Evolutionary conservation across 2,113 vertebrate genomes (phyloP).

Genomic region (Cyprinodon variegatus): DNA sequence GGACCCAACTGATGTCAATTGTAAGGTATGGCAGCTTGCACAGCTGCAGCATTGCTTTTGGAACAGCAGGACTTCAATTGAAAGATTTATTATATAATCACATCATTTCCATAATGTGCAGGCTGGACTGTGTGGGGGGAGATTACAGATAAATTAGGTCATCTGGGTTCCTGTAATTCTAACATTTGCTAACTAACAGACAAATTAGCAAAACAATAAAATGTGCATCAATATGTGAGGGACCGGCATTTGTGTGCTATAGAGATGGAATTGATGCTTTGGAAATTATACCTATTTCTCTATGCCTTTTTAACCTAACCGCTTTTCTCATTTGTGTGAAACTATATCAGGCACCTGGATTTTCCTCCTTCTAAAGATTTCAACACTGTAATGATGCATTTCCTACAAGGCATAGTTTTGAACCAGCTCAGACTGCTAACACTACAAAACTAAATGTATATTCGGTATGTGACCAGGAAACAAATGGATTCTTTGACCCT

Average conservation of each 20-base stretch:
- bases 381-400: constrained; percentile 52
- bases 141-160: constrained; percentile 25
- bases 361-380: constrained; percentile 30
- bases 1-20: background rate
- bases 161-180: constrained; percentile 22
- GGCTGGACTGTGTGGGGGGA: constrained; percentile 6
- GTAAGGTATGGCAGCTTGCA: constrained; percentile 7
- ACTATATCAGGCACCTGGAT: constrained; percentile 25
- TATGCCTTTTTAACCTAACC: background rate
- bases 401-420: constrained; percentile 31
- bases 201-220: constrained; percentile 29
- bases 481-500: constrained; percentile 70
- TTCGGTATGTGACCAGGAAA: constrained; percentile 73
- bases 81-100: constrained; percentile 51
- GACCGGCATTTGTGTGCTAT: background rate
- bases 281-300: background rate
- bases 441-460: constrained; percentile 52
- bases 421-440: constrained; percentile 42
- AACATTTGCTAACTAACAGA: constrained; percentile 32
- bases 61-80: constrained; percentile 27
- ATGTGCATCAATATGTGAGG: constrained; percentile 16
- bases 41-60: constrained; percentile 29
- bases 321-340: constrained; percentile 7
- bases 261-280: constrained; percentile 1
- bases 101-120: constrained; percentile 2